Base-by-base conservation (phyloP, 2,797 vertebrate species). In the Chromobotia macracanthus region DNA sequence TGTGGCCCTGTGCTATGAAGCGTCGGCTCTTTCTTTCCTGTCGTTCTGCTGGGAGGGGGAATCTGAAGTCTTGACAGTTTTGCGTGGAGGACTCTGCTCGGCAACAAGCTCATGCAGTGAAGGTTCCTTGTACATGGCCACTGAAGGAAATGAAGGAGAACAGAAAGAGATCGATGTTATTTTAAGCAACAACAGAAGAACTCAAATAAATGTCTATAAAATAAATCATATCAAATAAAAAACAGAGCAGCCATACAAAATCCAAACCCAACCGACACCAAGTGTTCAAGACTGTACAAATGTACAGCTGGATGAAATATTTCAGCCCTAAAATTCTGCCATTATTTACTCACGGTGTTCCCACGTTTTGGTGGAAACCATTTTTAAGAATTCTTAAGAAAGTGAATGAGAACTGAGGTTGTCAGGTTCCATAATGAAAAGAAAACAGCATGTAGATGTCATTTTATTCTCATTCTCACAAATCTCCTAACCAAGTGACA, bases 61-160 rank as follows among this genome's bases (percentile, higher is more conserved):
- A 88, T 93, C 93, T 2, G 90, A 91, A 3, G 92, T 94, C 89
- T 94, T 94, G 25, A 85, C 89, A 9, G 92, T 91, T 89, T 94
- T 94, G 41, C 92, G 88, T 5, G 92, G 92, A 69, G 94, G 93
- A 86, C 94, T 93, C 82, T 94, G 92, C 81, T 95, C 94, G 0
- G 72, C 75, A 76, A 89, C 81, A 8, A 98, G 95, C 88, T 96
- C 95, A 0, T 99, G 97, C 77, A 99, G 93, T 8, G 97, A 98
- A 11, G 97, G 97, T 90, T 99, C 97, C 93, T 98, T 98, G 87
- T 99, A 99, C 96, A 99, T 97, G 56, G 97, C 97, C 89, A 99
- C 97, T 99, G 92, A 81, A 77, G 90, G 75, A 61, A 78, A 76
- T 70, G 53, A 25, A 82, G 23, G 48, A 60, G 69, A 77, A 79